phyloP scores from a whole-genome alignment of 2,888 invertebrate genomes.

The Hyposoter didymator region DNA sequence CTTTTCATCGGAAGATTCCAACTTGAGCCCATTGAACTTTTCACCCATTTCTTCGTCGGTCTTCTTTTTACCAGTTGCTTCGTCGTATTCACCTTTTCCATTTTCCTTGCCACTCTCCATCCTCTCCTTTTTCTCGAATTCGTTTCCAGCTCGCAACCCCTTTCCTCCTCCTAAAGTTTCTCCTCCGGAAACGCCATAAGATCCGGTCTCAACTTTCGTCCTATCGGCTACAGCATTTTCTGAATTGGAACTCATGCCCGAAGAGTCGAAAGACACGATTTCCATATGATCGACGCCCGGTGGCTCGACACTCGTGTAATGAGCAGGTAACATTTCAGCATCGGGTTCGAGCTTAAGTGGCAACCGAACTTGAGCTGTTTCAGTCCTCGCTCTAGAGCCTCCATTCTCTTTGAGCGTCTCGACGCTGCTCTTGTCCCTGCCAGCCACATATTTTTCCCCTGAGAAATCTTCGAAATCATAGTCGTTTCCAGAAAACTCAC shows the following conservation, averaged over 20 bases:
- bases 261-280: constrained; percentile 65
- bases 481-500: constrained; percentile 83
- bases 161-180: constrained; percentile 85
- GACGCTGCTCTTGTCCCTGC: constrained; percentile 77
- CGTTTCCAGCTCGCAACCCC: constrained; percentile 85
- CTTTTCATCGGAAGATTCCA: constrained; percentile 88
- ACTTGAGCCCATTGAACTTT: constrained; percentile 87
- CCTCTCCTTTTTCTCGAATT: constrained; percentile 86
- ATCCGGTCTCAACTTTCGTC: constrained; percentile 21
- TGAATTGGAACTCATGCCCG: constrained; percentile 35
- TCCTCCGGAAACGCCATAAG: constrained; percentile 81
- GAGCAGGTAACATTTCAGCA: constrained; percentile 82
- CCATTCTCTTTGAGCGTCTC: constrained; percentile 22
- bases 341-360: constrained; percentile 81
- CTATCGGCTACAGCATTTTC: constrained; percentile 32
- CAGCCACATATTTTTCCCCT: constrained; percentile 76
- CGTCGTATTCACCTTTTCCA: constrained; percentile 84
- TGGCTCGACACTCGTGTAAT: constrained; percentile 78
- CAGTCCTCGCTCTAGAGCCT: constrained; percentile 28
- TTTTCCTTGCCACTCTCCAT: constrained; percentile 86
- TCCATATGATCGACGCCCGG: constrained; percentile 83
- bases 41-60: constrained; percentile 83
- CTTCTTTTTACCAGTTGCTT: constrained; percentile 80
- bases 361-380: constrained; percentile 72
- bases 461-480: constrained; percentile 77